Base-by-base conservation (phyloP, 2,797 vertebrate genomes). In the Rhodeus uyekii region DNA sequence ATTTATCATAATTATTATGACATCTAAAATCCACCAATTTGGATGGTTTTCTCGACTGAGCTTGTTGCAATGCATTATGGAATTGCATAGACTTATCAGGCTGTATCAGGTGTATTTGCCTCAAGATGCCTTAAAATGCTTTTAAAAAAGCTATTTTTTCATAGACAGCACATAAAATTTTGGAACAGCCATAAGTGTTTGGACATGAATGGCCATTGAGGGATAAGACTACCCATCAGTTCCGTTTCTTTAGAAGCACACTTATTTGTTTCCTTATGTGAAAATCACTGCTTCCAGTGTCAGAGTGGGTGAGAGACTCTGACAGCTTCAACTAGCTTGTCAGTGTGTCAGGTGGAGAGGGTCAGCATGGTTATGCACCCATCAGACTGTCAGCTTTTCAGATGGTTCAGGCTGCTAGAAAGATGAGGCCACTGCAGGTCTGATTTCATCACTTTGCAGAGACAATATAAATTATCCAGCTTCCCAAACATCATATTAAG, bases 201-300 rank as follows among this genome's bases (percentile, higher is more conserved):
- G 39, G 42, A 69, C 42, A 48, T 24, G 27, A 53, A 78, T 27
- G 50, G 22, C 7, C 69, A 76, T 60, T 53, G 38, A 50, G 42
- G 42, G 65, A 65, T 65, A 80, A 44, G 63, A 76, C 74, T 67
- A 58, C 58, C 83, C 39, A 76, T 82, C 64, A 82, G 53, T 65
- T 64, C 16, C 29, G 50, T 75, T 71, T 68, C n/a, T 68, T 75
- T 82, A 9, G 72, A 76, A 44, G 44, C 53, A 34, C 65, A 80
- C 27, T 68, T 73, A 86, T 86, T 86, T 84, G 72, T 75, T 87
- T 86, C 78, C 69, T 83, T 67, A 39, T 65, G 55, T 84, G 63
- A 61, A 85, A 83, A 83, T 85, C 80, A 80, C 81, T 81, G 76
- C 79, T 85, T 81, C 73, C 67, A 63, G 69, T 46, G 46, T 74